Percentiles rank a stretch among this genome's conserved stretches.
Conservation (phyloP, 2,888 invertebrate species). For the Arenicola marina region DNA sequence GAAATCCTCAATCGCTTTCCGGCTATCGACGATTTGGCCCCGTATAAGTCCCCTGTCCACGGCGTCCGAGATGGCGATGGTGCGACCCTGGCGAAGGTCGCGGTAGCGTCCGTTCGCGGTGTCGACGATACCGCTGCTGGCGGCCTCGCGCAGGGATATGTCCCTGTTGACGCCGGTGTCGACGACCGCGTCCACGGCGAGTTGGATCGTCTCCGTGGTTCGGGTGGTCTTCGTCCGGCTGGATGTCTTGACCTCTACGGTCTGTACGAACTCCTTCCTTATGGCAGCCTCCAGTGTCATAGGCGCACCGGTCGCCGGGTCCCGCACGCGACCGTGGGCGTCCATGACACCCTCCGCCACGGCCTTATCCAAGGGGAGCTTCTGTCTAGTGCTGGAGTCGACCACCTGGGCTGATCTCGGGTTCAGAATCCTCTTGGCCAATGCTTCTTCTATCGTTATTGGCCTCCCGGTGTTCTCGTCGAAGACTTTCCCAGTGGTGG, state of each 20-base stretch:
- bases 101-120: slow-evolving; percentile 15
- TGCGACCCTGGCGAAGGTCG: slow-evolving; percentile 11
- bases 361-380: slow-evolving; percentile 32
- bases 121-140: slow-evolving; percentile 76
- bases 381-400: slow-evolving; percentile 33
- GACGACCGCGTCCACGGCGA: slow-evolving; percentile 47
- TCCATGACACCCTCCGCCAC: slow-evolving; percentile 46
- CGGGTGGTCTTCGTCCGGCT: slow-evolving; percentile 39
- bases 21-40: slow-evolving; percentile 19
- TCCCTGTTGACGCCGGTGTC: slow-evolving; percentile 81
- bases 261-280: slow-evolving; percentile 58
- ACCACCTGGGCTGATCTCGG: slow-evolving; percentile 40
- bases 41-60: slow-evolving; percentile 15
- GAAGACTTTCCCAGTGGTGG: slow-evolving; percentile 74
- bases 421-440: slow-evolving; percentile 58
- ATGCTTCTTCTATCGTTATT: slow-evolving; percentile 80
- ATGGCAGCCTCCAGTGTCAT: slow-evolving; percentile 92
- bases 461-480: slow-evolving; percentile 82
- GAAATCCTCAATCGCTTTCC: slow-evolving; percentile 17
- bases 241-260: slow-evolving; percentile 38
- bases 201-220: slow-evolving; percentile 45
- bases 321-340: slow-evolving; percentile 56
- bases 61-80: slow-evolving; percentile 11
- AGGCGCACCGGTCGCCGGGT: slow-evolving; percentile 70
- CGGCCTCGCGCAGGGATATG: slow-evolving; percentile 69